Conservation (phyloP, 2,113 vertebrate species). For the Anseranas semipalmata region DNA sequence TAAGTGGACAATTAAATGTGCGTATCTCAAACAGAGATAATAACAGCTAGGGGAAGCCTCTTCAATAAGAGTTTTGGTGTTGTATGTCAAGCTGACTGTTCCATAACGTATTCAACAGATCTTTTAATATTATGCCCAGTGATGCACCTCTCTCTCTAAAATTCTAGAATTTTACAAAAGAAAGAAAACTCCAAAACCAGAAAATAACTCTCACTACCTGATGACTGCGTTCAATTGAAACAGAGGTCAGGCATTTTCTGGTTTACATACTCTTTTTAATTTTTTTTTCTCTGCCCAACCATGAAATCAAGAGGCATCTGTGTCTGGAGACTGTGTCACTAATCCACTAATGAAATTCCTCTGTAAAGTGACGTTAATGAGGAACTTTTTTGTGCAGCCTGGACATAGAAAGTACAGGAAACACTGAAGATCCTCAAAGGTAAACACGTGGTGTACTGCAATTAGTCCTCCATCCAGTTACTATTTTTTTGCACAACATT, state of each 20-base stretch:
- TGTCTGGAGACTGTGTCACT: neutral
- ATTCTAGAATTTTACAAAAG: neutral
- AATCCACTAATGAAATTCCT: neutral
- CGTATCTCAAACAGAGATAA: neutral
- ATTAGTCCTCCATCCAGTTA: neutral
- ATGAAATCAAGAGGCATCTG: neutral
- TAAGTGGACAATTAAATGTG: neutral
- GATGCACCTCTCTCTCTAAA: neutral
- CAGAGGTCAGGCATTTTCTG: neutral
- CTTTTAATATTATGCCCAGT: neutral
- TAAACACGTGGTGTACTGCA: neutral
- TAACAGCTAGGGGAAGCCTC: neutral
- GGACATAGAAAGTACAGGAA: slow-evolving; percentile 8
- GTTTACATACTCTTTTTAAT: neutral
- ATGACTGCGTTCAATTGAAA: neutral
- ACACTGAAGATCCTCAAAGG: slow-evolving; percentile 1
- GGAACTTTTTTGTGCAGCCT: neutral
- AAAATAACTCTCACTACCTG: neutral
- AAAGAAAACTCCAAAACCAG: neutral
- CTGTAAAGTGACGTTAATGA: neutral
- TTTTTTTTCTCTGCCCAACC: neutral
- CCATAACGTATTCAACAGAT: neutral
- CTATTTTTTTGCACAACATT: neutral
- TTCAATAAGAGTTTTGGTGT: neutral
- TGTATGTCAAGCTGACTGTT: neutral